Evolutionary conservation across 2,797 vertebrate species (phyloP), one percentile per base, ranked within the genome.

Genomic region (Gorsachius magnificus): DNA sequence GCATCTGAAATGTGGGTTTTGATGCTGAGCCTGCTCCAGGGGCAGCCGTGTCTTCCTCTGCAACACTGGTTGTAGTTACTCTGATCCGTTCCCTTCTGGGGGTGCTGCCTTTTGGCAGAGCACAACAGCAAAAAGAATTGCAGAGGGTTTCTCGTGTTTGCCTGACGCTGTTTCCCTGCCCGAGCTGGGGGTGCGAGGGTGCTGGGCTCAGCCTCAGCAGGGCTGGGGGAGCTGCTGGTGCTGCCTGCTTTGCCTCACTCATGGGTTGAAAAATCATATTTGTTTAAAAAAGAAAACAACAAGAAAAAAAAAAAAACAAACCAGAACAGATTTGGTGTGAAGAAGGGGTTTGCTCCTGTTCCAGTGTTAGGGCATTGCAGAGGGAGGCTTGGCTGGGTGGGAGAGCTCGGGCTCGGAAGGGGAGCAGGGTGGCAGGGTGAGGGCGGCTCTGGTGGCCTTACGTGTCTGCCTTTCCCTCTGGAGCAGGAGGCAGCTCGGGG

Each of bases 1-100:
- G 0, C 7, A 3, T 43, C 51, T 0, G 1, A 72, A 90, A 70
- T 2, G 1, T 0, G 1, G 19, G 26, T 5, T 2, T 1, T 36
- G 63, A 82, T 82, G 41, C 66, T 54, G 58, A 84, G 46, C 63
- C 57, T 19, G 6, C 20, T 5, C 7, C 0, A 10, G 35, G 7
- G 41, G 4, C 58, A 56, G 76, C 19, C 0, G 0, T 6, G 6
- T 69, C 51, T 65, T 79, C 69, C 56, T 51, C 24, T 33, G 5
- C 77, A 57, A 19, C 0, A 0, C 66, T 29, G 53, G 10, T 29
- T 41, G 22, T 54, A 46, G 72, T 69, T 69, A 6, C 16, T 63
- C 43, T 36, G 26, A 19, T 50, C 60, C 12, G 0, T 68, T 87
- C 12, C 54, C 33, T 82, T 71, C 28, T 41, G 75, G 45, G 21